Conservation (phyloP, 2,113 vertebrate species). For the Australoheros scitulus region DNA sequence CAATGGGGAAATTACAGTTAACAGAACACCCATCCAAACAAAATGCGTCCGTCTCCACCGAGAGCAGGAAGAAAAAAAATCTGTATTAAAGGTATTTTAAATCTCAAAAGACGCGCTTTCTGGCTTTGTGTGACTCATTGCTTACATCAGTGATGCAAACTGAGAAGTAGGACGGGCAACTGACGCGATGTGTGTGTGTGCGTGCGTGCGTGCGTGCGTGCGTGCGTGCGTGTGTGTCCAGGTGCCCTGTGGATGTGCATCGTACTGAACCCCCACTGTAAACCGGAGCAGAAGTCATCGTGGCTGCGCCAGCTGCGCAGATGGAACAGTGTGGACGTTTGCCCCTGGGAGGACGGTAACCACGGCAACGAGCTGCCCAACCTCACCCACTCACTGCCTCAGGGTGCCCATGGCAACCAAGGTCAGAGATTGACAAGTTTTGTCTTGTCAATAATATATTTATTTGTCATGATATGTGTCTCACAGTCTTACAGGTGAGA, state of each 20-base stretch:
- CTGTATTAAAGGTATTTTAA: conserved; percentile 41
- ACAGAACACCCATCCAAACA: too few species aligned
- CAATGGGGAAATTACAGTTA: too few species aligned
- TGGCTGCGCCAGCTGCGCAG: conserved; percentile 98
- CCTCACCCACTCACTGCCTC: conserved; percentile 98
- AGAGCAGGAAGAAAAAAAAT: too few species aligned
- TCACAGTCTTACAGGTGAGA: conserved; percentile 2
- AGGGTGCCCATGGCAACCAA: conserved; percentile 97
- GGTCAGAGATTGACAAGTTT: conserved; percentile 77
- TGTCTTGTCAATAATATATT: conserved; percentile 37
- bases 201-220: conserved; percentile 10
- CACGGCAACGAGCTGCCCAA: conserved; percentile 96
- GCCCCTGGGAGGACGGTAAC: conserved; percentile 99
- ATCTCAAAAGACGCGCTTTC: conserved; percentile 17
- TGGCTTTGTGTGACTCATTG: conserved; percentile 19
- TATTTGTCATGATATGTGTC: background rate
- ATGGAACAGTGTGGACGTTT: conserved; percentile 98
- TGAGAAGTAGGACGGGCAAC: conserved; percentile 9
- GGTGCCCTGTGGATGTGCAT: conserved; percentile 99
- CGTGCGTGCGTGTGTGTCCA: conserved; percentile 63
- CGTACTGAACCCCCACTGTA: conserved; percentile 99
- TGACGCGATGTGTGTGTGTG: background rate
- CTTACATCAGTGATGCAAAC: conserved; percentile 17
- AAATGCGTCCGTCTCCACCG: too few species aligned
- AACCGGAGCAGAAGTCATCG: conserved; percentile 92